Evolutionary conservation across 2,797 vertebrate species (phyloP).

Genomic region (Fringilla coelebs): DNA sequence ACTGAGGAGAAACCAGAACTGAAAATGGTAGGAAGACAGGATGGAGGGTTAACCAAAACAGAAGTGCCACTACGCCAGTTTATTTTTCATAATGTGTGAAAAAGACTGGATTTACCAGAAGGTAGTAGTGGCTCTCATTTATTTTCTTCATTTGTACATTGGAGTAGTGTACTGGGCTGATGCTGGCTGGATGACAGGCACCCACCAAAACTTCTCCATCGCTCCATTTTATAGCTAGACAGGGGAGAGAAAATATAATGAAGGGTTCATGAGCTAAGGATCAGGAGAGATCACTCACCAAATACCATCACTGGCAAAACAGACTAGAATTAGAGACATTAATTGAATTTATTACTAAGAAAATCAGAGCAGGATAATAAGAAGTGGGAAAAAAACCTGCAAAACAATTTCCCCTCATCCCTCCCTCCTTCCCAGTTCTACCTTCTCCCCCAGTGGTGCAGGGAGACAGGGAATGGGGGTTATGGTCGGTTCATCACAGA

Average conservation of each 20-base stretch:
- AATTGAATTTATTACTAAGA: neutral
- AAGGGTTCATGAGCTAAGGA: neutral
- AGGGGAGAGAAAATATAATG: neutral
- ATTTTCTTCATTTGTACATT: neutral
- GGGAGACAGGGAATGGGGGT: neutral
- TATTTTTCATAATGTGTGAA: neutral
- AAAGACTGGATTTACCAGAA: neutral
- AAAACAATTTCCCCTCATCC: neutral
- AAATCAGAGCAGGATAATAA: neutral
- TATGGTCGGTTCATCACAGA: neutral
- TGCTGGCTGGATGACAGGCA: neutral
- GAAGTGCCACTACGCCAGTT: accelerated
- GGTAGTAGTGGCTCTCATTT: neutral
- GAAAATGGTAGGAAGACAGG: neutral
- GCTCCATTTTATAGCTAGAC: neutral
- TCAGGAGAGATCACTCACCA: neutral
- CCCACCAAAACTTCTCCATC: neutral
- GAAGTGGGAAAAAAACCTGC: neutral
- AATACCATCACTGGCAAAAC: neutral
- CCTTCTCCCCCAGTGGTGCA: neutral
- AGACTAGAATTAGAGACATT: neutral
- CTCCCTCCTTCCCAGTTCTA: neutral
- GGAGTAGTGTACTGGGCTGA: neutral
- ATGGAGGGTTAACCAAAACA: neutral
- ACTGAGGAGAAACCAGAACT: neutral